Percentiles rank a stretch among this genome's conserved stretches.
These are phyloP conservation scores for Ceraclea dissimilis DNA, from an alignment of 2,888 invertebrate species.

Conservation along the genomic window DNA sequence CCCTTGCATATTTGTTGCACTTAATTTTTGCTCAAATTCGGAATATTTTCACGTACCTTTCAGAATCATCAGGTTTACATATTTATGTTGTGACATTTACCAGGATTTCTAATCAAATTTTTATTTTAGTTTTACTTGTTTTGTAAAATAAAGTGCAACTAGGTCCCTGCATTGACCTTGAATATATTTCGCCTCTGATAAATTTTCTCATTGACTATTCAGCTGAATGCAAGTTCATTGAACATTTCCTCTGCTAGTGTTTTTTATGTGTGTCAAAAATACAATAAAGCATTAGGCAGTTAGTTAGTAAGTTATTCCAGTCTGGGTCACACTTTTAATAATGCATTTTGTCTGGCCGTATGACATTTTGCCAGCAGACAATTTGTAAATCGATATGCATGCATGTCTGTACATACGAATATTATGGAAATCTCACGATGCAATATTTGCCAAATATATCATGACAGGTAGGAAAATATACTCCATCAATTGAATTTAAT, in stretches of 20 bases:
- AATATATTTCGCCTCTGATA: neutral
- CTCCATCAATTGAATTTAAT: no score
- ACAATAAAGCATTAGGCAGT: slow-evolving; percentile 4
- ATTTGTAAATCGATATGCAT: neutral
- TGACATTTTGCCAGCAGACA: slow-evolving; percentile 5
- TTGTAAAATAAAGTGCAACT: neutral
- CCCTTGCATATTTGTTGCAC: no score
- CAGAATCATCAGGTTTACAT: no score
- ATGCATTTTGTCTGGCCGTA: slow-evolving; percentile 17
- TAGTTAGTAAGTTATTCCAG: slow-evolving; percentile 8
- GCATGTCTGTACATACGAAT: no score
- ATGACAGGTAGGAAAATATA: no score
- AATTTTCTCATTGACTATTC: slow-evolving; percentile 9
- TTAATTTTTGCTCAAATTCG: no score
- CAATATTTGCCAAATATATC: no score
- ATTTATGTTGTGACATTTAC: no score
- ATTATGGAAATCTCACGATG: no score
- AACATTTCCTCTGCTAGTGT: slow-evolving; percentile 6
- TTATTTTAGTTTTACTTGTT: no score
- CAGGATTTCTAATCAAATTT: no score
- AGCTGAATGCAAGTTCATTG: slow-evolving; percentile 18
- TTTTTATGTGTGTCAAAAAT: slow-evolving; percentile 11
- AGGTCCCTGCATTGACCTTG: slow-evolving; percentile 9
- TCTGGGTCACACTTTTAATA: slow-evolving; percentile 18
- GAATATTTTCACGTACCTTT: no score